Evolutionary conservation across 2,888 invertebrate species (phyloP).

Genomic region (Acronicta leporina): DNA sequence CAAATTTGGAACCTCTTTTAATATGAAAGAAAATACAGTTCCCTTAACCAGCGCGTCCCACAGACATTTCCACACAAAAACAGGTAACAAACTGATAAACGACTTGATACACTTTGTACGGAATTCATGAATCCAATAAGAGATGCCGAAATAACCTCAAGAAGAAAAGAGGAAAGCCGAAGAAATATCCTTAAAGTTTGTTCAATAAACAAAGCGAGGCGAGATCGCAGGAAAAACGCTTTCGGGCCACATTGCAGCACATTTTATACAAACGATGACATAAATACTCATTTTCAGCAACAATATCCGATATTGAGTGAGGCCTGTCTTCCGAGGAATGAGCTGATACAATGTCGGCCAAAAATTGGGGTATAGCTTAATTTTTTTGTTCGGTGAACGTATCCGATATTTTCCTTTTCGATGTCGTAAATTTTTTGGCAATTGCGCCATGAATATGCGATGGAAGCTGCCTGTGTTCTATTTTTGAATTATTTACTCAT

Average conservation of each 20-base stretch:
- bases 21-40: constrained; percentile 24
- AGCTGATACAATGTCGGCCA: constrained; percentile 64
- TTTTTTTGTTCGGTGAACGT: constrained; percentile 59
- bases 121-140: constrained; percentile 61
- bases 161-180: constrained; percentile 53
- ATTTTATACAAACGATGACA: constrained; percentile 87
- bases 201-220: constrained; percentile 67
- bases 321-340: constrained; percentile 81
- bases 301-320: constrained; percentile 89
- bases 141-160: constrained; percentile 55
- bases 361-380: constrained; percentile 59
- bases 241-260: constrained; percentile 71
- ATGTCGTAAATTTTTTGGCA: constrained; percentile 57
- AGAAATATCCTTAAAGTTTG: constrained; percentile 63
- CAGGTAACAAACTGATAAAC: constrained; percentile 57
- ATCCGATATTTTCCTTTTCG: constrained; percentile 58
- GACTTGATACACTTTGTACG: constrained; percentile 59
- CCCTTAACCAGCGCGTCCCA: constrained; percentile 31
- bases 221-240: constrained; percentile 70
- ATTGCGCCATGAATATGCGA: constrained; percentile 59
- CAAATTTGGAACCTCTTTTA: neutral
- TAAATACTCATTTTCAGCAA: constrained; percentile 88
- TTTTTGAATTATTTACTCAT: constrained; percentile 48
- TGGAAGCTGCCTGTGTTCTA: constrained; percentile 37
- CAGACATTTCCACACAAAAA: constrained; percentile 39